phyloP scores from a whole-genome alignment of 2,113 vertebrate species.

The Copsychus sechellarum region DNA sequence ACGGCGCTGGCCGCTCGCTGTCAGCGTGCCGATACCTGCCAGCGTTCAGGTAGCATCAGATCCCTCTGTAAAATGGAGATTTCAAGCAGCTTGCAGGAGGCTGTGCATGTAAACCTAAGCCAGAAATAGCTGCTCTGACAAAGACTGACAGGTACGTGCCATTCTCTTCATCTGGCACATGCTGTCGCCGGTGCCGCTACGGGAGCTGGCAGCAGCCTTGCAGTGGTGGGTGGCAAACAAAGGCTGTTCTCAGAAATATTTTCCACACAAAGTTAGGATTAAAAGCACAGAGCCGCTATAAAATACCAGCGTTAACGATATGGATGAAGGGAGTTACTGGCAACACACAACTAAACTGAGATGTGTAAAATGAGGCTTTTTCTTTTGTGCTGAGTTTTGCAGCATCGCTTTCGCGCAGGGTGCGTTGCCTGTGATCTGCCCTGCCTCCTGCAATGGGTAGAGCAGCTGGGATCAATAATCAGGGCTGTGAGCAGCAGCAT shows the following conservation, averaged over 20 bases:
- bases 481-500: neutral
- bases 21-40: slow-evolving; percentile 22
- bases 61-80: neutral
- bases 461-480: neutral
- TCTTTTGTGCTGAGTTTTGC: neutral
- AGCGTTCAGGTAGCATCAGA: neutral
- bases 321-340: neutral
- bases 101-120: neutral
- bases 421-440: neutral
- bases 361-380: neutral
- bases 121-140: slow-evolving; percentile 2
- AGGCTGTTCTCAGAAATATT: neutral
- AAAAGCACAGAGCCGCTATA: neutral
- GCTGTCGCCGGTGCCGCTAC: neutral
- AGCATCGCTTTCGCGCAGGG: neutral
- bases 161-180: neutral
- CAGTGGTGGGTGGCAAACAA: slow-evolving; percentile 22
- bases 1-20: neutral
- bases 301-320: neutral
- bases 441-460: neutral
- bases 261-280: neutral
- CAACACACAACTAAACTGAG: neutral
- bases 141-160: slow-evolving; percentile 6
- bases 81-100: neutral
- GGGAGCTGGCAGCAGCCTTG: slow-evolving; percentile 28